Percentiles rank a stretch among this genome's conserved stretches.
phyloP scores from a whole-genome alignment of 2,113 vertebrate genomes.

The Pseudolaguvia tuberculata region DNA sequence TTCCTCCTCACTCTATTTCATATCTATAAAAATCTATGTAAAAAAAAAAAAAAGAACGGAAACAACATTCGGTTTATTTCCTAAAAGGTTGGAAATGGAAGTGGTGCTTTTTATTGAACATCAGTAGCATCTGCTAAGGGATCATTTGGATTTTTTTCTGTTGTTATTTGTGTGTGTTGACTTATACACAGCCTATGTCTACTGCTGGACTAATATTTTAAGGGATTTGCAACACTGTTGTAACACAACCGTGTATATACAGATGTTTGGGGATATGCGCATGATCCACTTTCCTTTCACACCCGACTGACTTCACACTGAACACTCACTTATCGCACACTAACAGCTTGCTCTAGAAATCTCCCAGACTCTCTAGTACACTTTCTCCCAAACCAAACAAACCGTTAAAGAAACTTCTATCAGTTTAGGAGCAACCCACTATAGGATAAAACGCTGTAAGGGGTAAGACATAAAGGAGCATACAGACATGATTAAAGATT shows the following conservation, averaged over 20 bases:
- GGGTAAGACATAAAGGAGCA: neutral
- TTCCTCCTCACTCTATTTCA: neutral
- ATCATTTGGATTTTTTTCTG: neutral
- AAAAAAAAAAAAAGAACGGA: neutral
- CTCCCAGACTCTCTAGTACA: neutral
- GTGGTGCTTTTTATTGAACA: slow-evolving; percentile 28
- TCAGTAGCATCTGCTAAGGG: slow-evolving; percentile 29
- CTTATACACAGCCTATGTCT: slow-evolving; percentile 56
- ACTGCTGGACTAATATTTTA: slow-evolving; percentile 13
- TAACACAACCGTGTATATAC: neutral
- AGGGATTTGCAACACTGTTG: neutral
- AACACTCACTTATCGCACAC: neutral
- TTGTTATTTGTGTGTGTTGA: slow-evolving; percentile 56
- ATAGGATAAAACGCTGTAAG: neutral
- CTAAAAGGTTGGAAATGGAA: slow-evolving; percentile 32
- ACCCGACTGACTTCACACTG: neutral
- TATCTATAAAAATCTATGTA: too few relatives aligned
- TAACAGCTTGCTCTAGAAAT: neutral
- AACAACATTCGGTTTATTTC: slow-evolving; percentile 10
- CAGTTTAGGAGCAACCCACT: neutral
- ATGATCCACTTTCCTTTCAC: neutral
- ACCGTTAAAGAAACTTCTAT: neutral
- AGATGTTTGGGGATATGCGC: slow-evolving; percentile 8
- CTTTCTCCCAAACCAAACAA: too few relatives aligned
- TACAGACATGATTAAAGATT: too few relatives aligned